Base-by-base conservation (phyloP, 2,888 invertebrate species). In the Lasius platythorax region DNA sequence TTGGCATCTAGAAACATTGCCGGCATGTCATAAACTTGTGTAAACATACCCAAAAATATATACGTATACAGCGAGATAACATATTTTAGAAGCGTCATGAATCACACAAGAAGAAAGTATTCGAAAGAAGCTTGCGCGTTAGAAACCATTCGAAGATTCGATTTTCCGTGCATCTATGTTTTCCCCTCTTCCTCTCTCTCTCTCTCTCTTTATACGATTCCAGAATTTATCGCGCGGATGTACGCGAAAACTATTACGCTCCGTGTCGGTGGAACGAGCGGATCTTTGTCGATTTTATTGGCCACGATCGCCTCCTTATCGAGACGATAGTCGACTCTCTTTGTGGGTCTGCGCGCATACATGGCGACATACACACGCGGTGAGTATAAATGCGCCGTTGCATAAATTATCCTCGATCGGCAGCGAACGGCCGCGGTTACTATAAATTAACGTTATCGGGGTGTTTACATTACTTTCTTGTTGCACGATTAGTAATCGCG, bases 381-480 rank as follows among this genome's bases (percentile, higher is more conserved):
- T 76, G 84, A 82, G 76, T 66, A 50, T 78, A 84, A 89, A 90
- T 88, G 90, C 90, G 90, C 87, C 86, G 87, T 91, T 91, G 89
- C 91, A 90, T 87, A 90, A 92, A 92, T 92, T 92, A 90, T 87
- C 79, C 85, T 56, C 85, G 89, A 89, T 90, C 89, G 91, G 88
- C 75, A 81, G 87, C 83, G 85, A 88, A 85, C 85, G 85, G 82
- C 83, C 91, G 79, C 73, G 89, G 85, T 90, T 90, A 91, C 91
- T 91, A 94, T 93, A 94, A 94, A 93, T 94, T 92, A 92, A 89
- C 87, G 91, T 92, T 94, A 94, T 94, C 93, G 88, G 87, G 87
- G 88, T 93, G 92, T 93, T 93, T 94, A 93, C 93, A 92, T 93
- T 93, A 92, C 91, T 93, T 93, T 93, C 94, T 93, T 93, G 93